phyloP scores from a whole-genome alignment of 2,797 vertebrate genomes.

The Channa striata region DNA sequence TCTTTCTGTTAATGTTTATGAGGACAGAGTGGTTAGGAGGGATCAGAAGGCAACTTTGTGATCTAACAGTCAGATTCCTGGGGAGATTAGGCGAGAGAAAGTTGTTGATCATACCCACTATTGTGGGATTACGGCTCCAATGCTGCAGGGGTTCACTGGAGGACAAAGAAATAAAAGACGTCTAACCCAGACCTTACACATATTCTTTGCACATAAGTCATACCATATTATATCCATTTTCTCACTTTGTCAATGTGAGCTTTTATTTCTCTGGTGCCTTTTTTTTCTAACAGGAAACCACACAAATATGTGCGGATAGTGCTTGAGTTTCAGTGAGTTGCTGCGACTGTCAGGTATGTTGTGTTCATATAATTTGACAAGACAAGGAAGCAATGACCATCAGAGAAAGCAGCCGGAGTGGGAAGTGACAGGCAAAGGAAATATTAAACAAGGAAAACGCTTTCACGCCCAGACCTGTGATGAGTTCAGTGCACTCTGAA shows the following conservation, averaged over 20 bases:
- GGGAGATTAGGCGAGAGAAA: constrained; percentile 21
- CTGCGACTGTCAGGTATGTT: constrained; percentile 43
- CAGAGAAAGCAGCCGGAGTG: constrained; percentile 24
- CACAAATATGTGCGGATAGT: constrained; percentile 5
- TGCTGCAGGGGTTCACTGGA: constrained; percentile 21
- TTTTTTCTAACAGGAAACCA: constrained; percentile 8
- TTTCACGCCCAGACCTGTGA: constrained; percentile 56
- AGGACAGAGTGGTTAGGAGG: constrained; percentile 36
- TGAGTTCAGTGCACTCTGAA: constrained; percentile 18
- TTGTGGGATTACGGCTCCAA: neutral
- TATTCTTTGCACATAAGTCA: constrained; percentile 2
- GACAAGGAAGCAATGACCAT: constrained; percentile 61
- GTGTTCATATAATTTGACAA: constrained; percentile 58
- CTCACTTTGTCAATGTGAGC: constrained; percentile 2
- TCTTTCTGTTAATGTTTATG: constrained; percentile 34
- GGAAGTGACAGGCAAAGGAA: constrained; percentile 47
- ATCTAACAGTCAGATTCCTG: constrained; percentile 14
- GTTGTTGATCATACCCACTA: constrained; percentile 13
- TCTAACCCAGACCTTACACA: constrained; percentile 8
- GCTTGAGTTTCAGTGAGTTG: constrained; percentile 25
- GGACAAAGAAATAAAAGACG: constrained; percentile 26
- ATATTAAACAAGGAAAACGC: constrained; percentile 44
- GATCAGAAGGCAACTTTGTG: constrained; percentile 30
- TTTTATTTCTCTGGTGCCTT: neutral
- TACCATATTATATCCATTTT: constrained; percentile 15